A percentile compares a stretch with the other conserved stretches of the same genome.
phyloP scores from a whole-genome alignment of 1,140 invertebrate species.

The Drosophila sucinea region DNA sequence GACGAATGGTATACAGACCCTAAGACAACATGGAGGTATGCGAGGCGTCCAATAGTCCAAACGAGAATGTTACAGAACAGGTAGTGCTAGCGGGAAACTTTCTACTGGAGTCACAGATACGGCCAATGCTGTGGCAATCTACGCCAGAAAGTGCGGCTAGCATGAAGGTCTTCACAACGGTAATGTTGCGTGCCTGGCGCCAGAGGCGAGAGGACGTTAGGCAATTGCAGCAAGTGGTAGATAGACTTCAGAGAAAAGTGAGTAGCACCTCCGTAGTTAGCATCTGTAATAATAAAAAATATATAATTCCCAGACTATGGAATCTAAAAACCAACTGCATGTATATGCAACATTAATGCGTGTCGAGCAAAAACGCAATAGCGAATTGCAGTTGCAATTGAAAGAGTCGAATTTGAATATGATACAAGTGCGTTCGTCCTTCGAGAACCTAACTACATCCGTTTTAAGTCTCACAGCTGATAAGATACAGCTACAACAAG shows the following conservation, averaged over 20 bases:
- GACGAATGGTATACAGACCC: constrained; percentile 7
- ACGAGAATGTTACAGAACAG: background rate
- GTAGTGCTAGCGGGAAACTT: background rate
- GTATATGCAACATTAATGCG: constrained; percentile 58
- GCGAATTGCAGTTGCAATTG: constrained; percentile 57
- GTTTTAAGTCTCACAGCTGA: constrained; percentile 49
- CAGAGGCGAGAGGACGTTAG: constrained; percentile 55
- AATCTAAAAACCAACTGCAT: constrained; percentile 59
- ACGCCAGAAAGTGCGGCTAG: constrained; percentile 8
- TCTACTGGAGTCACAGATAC: background rate
- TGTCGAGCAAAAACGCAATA: constrained; percentile 65
- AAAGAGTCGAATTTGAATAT: constrained; percentile 49
- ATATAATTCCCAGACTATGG: constrained; percentile 37
- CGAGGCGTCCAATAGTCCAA: background rate
- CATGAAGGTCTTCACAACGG: constrained; percentile 55
- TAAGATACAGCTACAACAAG: constrained; percentile 33
- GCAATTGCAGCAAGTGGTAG: constrained; percentile 37
- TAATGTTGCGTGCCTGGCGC: constrained; percentile 71
- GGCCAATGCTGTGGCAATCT: background rate
- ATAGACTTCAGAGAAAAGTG: constrained; percentile 45
- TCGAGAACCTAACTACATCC: constrained; percentile 33
- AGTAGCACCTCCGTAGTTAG: constrained; percentile 8
- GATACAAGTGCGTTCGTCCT: constrained; percentile 39
- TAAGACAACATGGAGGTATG: constrained; percentile 18
- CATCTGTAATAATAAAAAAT: too few species aligned